These are phyloP conservation scores for Gisinianus flammeolus DNA, from an alignment of 2,888 invertebrate species.

Conservation along the genomic window DNA sequence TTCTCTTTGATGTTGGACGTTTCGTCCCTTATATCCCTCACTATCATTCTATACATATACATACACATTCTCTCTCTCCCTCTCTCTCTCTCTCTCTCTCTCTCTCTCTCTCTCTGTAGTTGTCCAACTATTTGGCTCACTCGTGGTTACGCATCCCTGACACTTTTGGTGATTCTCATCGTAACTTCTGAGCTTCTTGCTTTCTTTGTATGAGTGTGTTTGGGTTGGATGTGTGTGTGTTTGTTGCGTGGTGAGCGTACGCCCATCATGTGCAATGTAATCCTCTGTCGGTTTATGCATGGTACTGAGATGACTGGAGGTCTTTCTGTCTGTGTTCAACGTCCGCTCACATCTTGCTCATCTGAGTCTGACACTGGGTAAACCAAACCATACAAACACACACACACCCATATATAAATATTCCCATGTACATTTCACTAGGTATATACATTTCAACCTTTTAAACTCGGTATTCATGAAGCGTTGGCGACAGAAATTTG, in stretches of 20 bases:
- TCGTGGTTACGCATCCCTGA: not conserved
- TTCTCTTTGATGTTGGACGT: conserved; percentile 10
- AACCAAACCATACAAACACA: too few relatives aligned
- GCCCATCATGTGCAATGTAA: not conserved
- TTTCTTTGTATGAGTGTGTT: not conserved
- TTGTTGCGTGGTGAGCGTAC: not conserved
- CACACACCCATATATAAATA: too few relatives aligned
- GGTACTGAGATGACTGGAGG: too few relatives aligned
- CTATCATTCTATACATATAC: not conserved
- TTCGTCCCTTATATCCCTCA: not conserved
- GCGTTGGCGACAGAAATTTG: conserved; percentile 18
- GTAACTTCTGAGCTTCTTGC: not conserved
- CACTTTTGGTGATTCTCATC: conserved; percentile 5
- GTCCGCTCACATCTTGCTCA: too few relatives aligned
- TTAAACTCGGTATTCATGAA: conserved; percentile 18
- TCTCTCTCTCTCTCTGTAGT: not conserved
- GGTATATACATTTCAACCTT: not conserved
- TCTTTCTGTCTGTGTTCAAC: too few relatives aligned
- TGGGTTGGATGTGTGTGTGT: not conserved
- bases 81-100: not conserved
- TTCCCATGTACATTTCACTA: not conserved
- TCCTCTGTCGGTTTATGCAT: not conserved
- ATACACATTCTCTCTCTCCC: not conserved
- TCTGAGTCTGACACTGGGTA: too few relatives aligned
- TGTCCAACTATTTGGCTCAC: not conserved